phyloP scores from a whole-genome alignment of 2,113 vertebrate species.

The Platichthys flesus region DNA sequence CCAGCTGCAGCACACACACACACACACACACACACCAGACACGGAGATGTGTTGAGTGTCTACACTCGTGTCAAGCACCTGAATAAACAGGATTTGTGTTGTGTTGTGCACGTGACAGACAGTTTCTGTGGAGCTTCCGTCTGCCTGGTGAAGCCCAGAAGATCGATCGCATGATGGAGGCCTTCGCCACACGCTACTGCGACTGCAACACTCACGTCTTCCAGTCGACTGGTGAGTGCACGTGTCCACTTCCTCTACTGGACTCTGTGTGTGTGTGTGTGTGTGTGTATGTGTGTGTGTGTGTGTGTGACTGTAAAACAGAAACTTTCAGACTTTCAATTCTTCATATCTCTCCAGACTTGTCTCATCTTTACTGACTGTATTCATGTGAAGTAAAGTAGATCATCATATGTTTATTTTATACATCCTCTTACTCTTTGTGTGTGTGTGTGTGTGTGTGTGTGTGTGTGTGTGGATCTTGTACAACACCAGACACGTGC shows the following conservation, averaged over 20 bases:
- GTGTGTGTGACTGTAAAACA: neutral
- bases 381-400: neutral
- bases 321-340: neutral
- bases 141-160: constrained; percentile 97
- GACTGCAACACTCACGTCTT: constrained; percentile 90
- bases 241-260: neutral
- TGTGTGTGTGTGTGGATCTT: neutral
- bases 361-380: neutral
- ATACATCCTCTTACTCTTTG: constrained; percentile 10
- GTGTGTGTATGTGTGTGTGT: neutral
- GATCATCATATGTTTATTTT: neutral
- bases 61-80: neutral
- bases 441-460: neutral
- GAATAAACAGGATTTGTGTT: neutral
- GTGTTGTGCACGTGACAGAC: constrained; percentile 76
- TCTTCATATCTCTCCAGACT: neutral
- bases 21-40: too few relatives aligned
- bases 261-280: neutral
- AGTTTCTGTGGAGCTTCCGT: constrained; percentile 97
- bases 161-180: constrained; percentile 98
- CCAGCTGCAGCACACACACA: too few relatives aligned
- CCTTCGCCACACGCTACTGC: constrained; percentile 92
- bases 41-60: neutral
- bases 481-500: constrained; percentile 88
- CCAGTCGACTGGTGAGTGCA: constrained; percentile 89